Conservation (phyloP, 2,888 invertebrate species). For the Thelaira solivaga region DNA sequence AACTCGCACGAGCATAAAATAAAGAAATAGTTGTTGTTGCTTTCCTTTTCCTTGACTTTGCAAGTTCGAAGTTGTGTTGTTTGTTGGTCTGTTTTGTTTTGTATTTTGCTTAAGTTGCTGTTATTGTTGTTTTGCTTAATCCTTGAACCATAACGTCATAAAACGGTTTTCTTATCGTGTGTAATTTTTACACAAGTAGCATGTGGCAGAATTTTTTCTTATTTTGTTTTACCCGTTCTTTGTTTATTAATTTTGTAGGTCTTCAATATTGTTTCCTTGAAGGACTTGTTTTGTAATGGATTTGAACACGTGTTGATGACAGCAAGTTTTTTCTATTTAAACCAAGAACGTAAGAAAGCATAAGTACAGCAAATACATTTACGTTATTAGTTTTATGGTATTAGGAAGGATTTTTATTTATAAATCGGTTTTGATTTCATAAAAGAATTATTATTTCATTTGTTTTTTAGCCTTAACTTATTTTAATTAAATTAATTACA, state of each 20-base stretch:
- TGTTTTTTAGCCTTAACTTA: too few species aligned
- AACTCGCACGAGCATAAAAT: constrained; percentile 7
- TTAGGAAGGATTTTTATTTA: background rate
- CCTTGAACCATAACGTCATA: constrained; percentile 49
- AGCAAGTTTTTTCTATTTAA: constrained; percentile 40
- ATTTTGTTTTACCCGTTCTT: constrained; percentile 24
- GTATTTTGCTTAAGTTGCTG: background rate
- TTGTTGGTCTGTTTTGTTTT: background rate
- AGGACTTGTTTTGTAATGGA: constrained; percentile 39
- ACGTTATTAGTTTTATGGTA: background rate
- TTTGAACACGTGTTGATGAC: constrained; percentile 59
- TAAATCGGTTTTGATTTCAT: background rate
- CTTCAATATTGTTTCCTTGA: constrained; percentile 12
- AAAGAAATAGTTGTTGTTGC: constrained; percentile 47
- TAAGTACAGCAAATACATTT: background rate
- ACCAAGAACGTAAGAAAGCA: constrained; percentile 13
- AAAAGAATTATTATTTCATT: too few species aligned
- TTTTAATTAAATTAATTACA: background rate
- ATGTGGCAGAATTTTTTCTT: constrained; percentile 1
- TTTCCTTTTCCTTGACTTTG: constrained; percentile 34
- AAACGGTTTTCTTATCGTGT: constrained; percentile 12
- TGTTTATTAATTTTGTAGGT: background rate
- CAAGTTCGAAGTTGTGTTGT: constrained; percentile 32
- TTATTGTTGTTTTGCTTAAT: constrained; percentile 4
- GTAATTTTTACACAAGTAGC: background rate